Percentiles rank a stretch among this genome's conserved stretches.
Evolutionary conservation across 2,113 vertebrate species (phyloP).

Genomic region (Neodon shergylaensis): DNA sequence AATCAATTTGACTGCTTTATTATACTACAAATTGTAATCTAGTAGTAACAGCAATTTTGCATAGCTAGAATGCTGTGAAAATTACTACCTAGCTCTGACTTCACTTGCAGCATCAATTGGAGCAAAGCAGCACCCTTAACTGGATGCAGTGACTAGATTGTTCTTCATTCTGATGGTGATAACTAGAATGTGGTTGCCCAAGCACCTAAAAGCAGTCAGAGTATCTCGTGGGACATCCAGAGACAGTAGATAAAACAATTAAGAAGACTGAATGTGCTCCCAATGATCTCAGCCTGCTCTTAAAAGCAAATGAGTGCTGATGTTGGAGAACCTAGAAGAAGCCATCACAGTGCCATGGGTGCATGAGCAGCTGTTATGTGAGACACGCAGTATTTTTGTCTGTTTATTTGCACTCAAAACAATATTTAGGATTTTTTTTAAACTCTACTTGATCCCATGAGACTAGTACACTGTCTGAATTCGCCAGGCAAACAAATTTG

Average conservation of each 20-base stretch:
- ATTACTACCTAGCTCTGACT: background rate
- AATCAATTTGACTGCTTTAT: background rate
- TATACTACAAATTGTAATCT: background rate
- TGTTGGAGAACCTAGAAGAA: background rate
- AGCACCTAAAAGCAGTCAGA: constrained; percentile 44
- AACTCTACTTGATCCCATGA: constrained; percentile 29
- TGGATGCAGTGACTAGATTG: background rate
- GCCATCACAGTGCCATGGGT: fast-evolving
- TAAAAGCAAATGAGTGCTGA: background rate
- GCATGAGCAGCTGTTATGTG: fast-evolving
- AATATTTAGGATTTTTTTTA: constrained; percentile 21
- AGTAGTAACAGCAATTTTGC: background rate
- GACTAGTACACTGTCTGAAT: constrained; percentile 11
- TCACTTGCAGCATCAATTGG: constrained; percentile 12
- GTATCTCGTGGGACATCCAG: background rate
- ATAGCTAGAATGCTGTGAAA: background rate
- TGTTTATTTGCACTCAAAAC: background rate
- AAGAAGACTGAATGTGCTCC: constrained; percentile 26
- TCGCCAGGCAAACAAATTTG: constrained; percentile 21
- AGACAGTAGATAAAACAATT: constrained; percentile 48
- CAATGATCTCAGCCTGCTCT: background rate
- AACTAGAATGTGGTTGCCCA: constrained; percentile 4
- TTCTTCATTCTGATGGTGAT: constrained; percentile 50
- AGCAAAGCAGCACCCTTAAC: constrained; percentile 38
- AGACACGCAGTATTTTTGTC: background rate